Evolutionary conservation across 2,113 vertebrate species (phyloP).

Genomic region (Petroica traversi): DNA sequence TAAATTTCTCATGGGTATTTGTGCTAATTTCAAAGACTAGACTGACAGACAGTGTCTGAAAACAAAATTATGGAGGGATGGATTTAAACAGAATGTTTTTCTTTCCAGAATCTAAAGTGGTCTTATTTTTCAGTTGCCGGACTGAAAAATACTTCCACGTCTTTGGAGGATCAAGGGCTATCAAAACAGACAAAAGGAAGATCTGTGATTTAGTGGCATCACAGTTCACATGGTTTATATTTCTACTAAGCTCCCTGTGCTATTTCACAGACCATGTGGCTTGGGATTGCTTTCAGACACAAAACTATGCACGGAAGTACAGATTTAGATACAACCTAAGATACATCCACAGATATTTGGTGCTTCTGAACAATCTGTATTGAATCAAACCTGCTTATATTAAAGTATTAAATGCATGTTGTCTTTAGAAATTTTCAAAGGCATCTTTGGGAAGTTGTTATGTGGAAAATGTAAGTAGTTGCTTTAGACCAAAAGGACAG

Average conservation of each 20-base stretch:
- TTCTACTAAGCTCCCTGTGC: conserved; percentile 69
- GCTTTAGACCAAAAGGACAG: conserved; percentile 63
- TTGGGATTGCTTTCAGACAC: conserved; percentile 66
- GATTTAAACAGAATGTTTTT: conserved; percentile 61
- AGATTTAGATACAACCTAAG: conserved; percentile 73
- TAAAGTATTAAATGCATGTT: conserved; percentile 76
- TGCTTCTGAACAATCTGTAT: conserved; percentile 67
- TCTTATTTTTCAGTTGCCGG: conserved; percentile 25
- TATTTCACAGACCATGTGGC: conserved; percentile 57
- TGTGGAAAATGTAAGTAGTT: conserved; percentile 71
- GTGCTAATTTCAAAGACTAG: conserved; percentile 63
- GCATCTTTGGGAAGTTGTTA: conserved; percentile 74
- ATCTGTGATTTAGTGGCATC: conserved; percentile 59
- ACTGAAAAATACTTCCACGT: conserved; percentile 50
- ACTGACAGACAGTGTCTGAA: conserved; percentile 56
- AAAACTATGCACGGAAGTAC: conserved; percentile 71
- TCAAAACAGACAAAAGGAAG: conserved; percentile 75
- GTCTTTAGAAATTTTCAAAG: conserved; percentile 75
- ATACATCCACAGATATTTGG: conserved; percentile 61
- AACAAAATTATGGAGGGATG: conserved; percentile 26
- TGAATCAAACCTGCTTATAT: conserved; percentile 71
- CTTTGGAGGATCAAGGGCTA: conserved; percentile 62
- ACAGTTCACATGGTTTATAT: conserved; percentile 74
- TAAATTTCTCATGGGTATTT: conserved; percentile 65
- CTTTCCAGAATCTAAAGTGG: conserved; percentile 49